Base-by-base conservation (phyloP, 2,113 vertebrate species). In the Fulica atra region DNA sequence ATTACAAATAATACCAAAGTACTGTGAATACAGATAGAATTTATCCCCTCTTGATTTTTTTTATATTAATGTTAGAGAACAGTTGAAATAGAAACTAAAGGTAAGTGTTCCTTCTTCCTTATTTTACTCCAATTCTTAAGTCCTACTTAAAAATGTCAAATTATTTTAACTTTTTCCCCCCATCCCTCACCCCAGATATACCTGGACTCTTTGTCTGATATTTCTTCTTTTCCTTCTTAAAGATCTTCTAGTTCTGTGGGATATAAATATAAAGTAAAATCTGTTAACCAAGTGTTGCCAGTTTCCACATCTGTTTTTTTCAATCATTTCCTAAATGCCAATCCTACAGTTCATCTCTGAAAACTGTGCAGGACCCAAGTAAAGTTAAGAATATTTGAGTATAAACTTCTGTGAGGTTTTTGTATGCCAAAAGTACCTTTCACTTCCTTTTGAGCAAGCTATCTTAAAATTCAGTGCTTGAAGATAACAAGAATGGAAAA, bases 21-120 rank as follows among this genome's bases (percentile, higher is more conserved):
- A 74, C 84, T 89, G 35, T 89, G 57, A 92, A 87, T 79, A 69
- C n/a, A 94, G 44, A 36, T 68, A 96, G 81, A 81, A 93, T 53
- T 92, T 50, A 79, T 79, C 68, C 56, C 18, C 3, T 61, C 72
- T 90, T 60, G 20, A 42, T 85, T 94, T 92, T 92, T 88, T 95
- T 77, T 56, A 15, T 83, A 76, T 88, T 36, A 7, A 35, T 69
- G 29, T 44, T 65, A 79, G 54, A 89, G 68, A 28, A 17, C 42
- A 33, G 8, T 73, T 72, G 26, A 57, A 74, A 48, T 78, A 79
- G 53, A 56, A 4, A 40, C 10, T n/a, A 35, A 61, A 82, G 13
- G 56, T 71, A 57, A 56, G 1, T 23, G 33, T 74, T 63, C 70
- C 3, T 79, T 44, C 35, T 26, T 59, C 33, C 7, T 21, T 48